Evolutionary conservation across 1,140 invertebrate species (phyloP).

Genomic region (Chironomus tepperi): DNA sequence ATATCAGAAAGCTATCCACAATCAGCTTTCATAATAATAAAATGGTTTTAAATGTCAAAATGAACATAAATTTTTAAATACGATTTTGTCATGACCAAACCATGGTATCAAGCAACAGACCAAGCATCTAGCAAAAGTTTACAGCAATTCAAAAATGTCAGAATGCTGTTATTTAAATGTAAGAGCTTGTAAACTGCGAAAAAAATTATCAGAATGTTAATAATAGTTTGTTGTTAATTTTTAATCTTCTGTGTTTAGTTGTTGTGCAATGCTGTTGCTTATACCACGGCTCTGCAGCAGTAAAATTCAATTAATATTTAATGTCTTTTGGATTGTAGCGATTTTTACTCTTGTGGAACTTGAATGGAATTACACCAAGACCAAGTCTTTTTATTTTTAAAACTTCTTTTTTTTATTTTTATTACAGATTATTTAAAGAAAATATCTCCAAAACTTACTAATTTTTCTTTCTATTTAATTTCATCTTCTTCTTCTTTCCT

Average conservation of each 20-base stretch:
- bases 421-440: neutral
- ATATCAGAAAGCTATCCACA: no score
- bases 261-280: neutral
- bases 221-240: constrained; percentile 7
- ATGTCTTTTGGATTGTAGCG: constrained; percentile 20
- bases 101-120: neutral
- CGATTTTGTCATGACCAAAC: no score
- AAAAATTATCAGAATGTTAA: constrained; percentile 3
- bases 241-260: neutral
- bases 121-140: no score
- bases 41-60: no score
- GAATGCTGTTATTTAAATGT: constrained; percentile 14
- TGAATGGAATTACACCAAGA: neutral
- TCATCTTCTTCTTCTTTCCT: neutral
- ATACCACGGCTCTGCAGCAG: neutral
- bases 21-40: no score
- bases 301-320: constrained; percentile 22
- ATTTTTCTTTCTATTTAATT: neutral
- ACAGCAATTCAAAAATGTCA: neutral
- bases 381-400: neutral
- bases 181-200: constrained; percentile 6
- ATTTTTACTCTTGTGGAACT: neutral
- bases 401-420: constrained; percentile 2
- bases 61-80: no score
- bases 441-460: neutral